phyloP scores from a whole-genome alignment of 2,113 vertebrate species.

The Oryzias curvinotus region DNA sequence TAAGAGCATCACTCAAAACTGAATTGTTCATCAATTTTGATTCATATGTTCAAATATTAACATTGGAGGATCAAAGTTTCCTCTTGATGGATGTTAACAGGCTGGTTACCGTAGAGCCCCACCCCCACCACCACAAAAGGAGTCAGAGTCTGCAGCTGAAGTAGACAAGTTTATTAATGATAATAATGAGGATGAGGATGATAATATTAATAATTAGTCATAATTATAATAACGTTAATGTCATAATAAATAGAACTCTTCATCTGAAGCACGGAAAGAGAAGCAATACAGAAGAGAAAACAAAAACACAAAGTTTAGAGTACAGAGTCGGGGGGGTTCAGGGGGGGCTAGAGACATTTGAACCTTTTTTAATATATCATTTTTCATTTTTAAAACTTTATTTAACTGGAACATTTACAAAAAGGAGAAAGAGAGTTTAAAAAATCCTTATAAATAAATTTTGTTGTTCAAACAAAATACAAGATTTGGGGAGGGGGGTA shows the following conservation, averaged over 20 bases:
- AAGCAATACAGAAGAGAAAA: conserved; percentile 78
- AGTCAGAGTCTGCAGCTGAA: conserved; percentile 54
- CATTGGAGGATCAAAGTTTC: too few relatives aligned
- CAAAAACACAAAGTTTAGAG: conserved; percentile 74
- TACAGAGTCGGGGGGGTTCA: conserved; percentile 66
- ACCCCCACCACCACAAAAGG: conserved; percentile 48
- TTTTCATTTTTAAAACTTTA: conserved; percentile 75
- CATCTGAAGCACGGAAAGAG: conserved; percentile 79
- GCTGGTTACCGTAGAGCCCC: too few relatives aligned
- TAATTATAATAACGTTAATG: conserved; percentile 81
- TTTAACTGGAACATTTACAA: conserved; percentile 81
- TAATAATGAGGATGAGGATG: conserved; percentile 78
- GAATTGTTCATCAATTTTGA: too few relatives aligned
- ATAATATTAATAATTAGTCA: conserved; percentile 79
- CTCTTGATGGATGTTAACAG: too few relatives aligned
- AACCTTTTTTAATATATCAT: conserved; percentile 77
- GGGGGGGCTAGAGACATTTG: conserved; percentile 64
- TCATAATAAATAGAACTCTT: conserved; percentile 81
- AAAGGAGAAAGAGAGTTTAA: conserved; percentile 77
- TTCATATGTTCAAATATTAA: too few relatives aligned
- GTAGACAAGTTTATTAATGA: conserved; percentile 80
- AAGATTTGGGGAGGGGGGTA: conserved; percentile 69
- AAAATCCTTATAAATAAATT: conserved; percentile 83
- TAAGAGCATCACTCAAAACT: too few relatives aligned
- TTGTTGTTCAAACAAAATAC: conserved; percentile 82